These are phyloP conservation scores for Chrysotoxum bicinctum DNA, from an alignment of 2,888 invertebrate species.

Conservation along the genomic window DNA sequence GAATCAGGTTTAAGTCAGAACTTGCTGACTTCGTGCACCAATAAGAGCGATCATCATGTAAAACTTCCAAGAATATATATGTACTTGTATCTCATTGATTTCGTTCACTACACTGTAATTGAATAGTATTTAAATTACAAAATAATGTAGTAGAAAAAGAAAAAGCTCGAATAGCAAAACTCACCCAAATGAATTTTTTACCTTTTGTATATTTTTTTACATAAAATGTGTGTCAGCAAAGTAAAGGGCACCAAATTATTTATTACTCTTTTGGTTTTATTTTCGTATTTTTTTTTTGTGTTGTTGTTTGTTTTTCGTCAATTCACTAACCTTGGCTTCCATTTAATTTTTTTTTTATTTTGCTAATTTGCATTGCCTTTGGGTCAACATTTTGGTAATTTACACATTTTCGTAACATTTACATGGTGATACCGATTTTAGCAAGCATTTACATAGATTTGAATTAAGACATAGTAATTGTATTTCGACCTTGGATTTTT, in stretches of 20 bases:
- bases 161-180: slow-evolving; percentile 17
- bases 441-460: slow-evolving; percentile 25
- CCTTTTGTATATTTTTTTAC: slow-evolving; percentile 72
- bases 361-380: slow-evolving; percentile 62
- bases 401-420: slow-evolving; percentile 51
- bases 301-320: slow-evolving; percentile 53
- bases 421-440: not conserved
- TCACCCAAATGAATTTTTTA: not conserved
- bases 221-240: slow-evolving; percentile 81
- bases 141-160: not conserved
- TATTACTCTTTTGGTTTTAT: slow-evolving; percentile 35
- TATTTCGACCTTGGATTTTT: not conserved
- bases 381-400: slow-evolving; percentile 28
- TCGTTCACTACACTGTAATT: too few relatives aligned
- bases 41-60: too few relatives aligned
- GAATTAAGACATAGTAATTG: not conserved
- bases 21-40: too few relatives aligned
- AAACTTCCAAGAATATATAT: too few relatives aligned
- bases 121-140: not conserved
- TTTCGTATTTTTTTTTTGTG: slow-evolving; percentile 57
- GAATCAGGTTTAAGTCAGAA: too few relatives aligned
- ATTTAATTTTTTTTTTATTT: slow-evolving; percentile 73
- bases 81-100: too few relatives aligned
- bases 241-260: slow-evolving; percentile 78
- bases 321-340: slow-evolving; percentile 74